Conservation (phyloP, 2,888 invertebrate species). For the Ectemnius lituratus region DNA sequence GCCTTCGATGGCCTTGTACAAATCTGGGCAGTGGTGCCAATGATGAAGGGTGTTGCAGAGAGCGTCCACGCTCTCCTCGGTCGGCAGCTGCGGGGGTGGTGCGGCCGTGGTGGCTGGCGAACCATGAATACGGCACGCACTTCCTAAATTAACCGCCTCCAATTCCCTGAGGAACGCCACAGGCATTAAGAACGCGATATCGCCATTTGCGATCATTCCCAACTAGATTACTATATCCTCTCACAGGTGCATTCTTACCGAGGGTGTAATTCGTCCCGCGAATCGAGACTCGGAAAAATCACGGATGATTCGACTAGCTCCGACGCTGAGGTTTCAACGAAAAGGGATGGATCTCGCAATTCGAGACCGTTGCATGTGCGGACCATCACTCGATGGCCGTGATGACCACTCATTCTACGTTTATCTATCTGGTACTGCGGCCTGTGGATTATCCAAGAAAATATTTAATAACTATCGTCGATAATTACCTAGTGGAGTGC, state of each 20-base stretch:
- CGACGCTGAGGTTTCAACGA: constrained; percentile 76
- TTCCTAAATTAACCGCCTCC: constrained; percentile 80
- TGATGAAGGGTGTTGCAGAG: constrained; percentile 84
- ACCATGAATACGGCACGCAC: constrained; percentile 81
- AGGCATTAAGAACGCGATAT: not conserved
- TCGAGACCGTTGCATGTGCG: constrained; percentile 89
- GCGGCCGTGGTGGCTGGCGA: constrained; percentile 80
- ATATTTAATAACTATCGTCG: not conserved
- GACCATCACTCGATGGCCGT: constrained; percentile 83
- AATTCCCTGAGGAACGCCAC: constrained; percentile 76
- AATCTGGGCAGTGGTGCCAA: constrained; percentile 94
- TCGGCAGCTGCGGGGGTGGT: constrained; percentile 77
- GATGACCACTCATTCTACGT: constrained; percentile 71
- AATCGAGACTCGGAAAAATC: constrained; percentile 80
- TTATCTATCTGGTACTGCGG: constrained; percentile 81
- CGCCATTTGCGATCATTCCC: too few species aligned
- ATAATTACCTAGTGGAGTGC: too few species aligned
- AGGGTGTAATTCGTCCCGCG: constrained; percentile 80
- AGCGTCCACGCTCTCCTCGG: constrained; percentile 79
- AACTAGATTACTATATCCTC: too few species aligned
- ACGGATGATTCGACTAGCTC: constrained; percentile 79
- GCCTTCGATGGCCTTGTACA: constrained; percentile 95
- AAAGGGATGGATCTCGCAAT: constrained; percentile 81
- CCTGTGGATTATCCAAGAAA: constrained; percentile 52
- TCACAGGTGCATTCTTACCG: constrained; percentile 71